Percentiles rank a stretch among this genome's conserved stretches.
These are phyloP conservation scores for Trichopria drosophilae DNA, from an alignment of 2,888 invertebrate genomes.

Conservation along the genomic window DNA sequence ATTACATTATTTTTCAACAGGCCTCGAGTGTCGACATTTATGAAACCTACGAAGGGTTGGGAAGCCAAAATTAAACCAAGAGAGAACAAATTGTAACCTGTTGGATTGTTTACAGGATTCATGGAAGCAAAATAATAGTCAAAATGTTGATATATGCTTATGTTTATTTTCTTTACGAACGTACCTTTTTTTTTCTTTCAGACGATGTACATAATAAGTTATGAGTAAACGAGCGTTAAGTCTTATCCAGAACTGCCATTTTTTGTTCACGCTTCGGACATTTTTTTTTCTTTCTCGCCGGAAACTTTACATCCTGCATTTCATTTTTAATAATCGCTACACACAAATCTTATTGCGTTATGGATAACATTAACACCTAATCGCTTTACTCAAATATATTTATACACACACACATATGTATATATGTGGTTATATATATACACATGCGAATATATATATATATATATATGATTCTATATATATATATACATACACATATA, in stretches of 20 bases:
- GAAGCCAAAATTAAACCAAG: constrained; percentile 43
- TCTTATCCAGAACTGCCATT: constrained; percentile 51
- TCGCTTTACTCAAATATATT: constrained; percentile 53
- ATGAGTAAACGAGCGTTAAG: constrained; percentile 57
- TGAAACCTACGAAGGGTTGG: constrained; percentile 50
- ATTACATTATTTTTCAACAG: too few species aligned
- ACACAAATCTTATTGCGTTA: constrained; percentile 42
- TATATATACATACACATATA: constrained; percentile 22
- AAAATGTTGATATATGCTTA: constrained; percentile 53
- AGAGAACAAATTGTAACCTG: constrained; percentile 12
- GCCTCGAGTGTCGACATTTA: constrained; percentile 40
- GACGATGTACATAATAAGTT: constrained; percentile 57
- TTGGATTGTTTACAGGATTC: constrained; percentile 8
- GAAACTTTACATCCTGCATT: constrained; percentile 20
- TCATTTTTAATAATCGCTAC: constrained; percentile 39
- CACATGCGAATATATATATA: constrained; percentile 27
- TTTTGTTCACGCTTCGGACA: too few species aligned
- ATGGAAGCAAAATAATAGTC: constrained; percentile 34
- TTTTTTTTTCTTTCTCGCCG: constrained; percentile 36
- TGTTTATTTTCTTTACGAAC: constrained; percentile 57
- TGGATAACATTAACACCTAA: constrained; percentile 50
- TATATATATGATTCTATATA: constrained; percentile 55
- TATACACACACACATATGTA: constrained; percentile 24
- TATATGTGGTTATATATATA: constrained; percentile 22
- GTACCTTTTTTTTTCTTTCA: constrained; percentile 50